These are phyloP conservation scores for Vanessa cardui DNA, from an alignment of 2,888 invertebrate genomes.

Conservation along the genomic window DNA sequence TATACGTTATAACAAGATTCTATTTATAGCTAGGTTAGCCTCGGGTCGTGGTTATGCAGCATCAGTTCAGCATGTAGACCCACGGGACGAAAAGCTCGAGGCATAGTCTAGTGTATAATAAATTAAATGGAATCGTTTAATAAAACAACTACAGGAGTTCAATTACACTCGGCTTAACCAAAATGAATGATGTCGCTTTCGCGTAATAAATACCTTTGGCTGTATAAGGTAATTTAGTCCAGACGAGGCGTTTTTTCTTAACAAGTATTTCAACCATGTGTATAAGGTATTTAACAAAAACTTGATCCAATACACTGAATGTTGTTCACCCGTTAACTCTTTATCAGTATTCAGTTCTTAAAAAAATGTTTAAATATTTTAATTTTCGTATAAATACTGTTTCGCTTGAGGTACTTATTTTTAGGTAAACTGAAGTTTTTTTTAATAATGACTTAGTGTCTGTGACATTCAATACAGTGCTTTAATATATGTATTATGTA, in stretches of 20 bases:
- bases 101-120: neutral
- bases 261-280: constrained; percentile 5
- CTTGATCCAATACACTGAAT: neutral
- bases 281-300: constrained; percentile 2
- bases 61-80: neutral
- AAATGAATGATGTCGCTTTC: constrained; percentile 3
- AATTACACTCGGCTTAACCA: constrained; percentile 7
- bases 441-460: too few relatives aligned
- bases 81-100: neutral
- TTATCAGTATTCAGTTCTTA: constrained; percentile 3
- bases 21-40: neutral
- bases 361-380: neutral
- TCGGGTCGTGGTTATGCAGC: neutral
- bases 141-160: neutral
- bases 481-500: too few relatives aligned
- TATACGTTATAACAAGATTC: too few relatives aligned
- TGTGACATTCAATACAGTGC: too few relatives aligned
- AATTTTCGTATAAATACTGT: neutral
- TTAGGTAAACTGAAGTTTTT: too few relatives aligned
- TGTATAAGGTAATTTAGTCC: neutral
- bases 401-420: too few relatives aligned
- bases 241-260: constrained; percentile 1
- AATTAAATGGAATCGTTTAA: constrained; percentile 10
- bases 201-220: neutral
- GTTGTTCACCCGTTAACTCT: neutral